Percentiles rank a stretch among this genome's conserved stretches.
Evolutionary conservation across 2,113 vertebrate species (phyloP).

Genomic region (Chionodraco myersi): DNA sequence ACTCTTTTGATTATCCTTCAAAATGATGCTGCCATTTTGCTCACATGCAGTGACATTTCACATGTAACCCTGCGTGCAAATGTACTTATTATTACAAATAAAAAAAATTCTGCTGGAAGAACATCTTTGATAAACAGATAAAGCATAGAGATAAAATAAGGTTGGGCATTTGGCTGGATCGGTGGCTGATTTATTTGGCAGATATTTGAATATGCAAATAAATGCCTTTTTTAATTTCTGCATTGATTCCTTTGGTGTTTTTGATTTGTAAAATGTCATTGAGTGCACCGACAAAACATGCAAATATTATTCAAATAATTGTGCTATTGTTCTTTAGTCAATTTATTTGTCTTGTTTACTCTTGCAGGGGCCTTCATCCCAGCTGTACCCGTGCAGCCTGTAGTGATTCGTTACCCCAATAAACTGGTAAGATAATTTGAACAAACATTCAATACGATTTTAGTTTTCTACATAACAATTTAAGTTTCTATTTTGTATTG

Average conservation of each 20-base stretch:
- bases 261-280: background rate
- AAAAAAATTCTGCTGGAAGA: no score
- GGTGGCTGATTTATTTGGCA: no score
- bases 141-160: background rate
- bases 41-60: background rate
- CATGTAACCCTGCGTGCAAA: background rate
- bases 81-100: no score
- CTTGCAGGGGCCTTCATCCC: slow-evolving; percentile 94
- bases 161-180: background rate
- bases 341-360: slow-evolving; percentile 6
- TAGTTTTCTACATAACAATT: background rate
- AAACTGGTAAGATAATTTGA: slow-evolving; percentile 86
- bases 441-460: background rate
- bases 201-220: no score
- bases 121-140: background rate
- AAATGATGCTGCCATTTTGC: background rate
- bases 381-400: slow-evolving; percentile 95
- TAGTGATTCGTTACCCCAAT: slow-evolving; percentile 95
- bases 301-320: background rate
- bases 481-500: background rate
- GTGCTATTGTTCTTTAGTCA: background rate
- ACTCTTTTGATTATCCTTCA: background rate
- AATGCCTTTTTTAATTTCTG: background rate
- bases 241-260: background rate
- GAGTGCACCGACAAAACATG: background rate